These are phyloP conservation scores for Passer domesticus DNA, from an alignment of 2,113 vertebrate genomes.

Conservation along the genomic window DNA sequence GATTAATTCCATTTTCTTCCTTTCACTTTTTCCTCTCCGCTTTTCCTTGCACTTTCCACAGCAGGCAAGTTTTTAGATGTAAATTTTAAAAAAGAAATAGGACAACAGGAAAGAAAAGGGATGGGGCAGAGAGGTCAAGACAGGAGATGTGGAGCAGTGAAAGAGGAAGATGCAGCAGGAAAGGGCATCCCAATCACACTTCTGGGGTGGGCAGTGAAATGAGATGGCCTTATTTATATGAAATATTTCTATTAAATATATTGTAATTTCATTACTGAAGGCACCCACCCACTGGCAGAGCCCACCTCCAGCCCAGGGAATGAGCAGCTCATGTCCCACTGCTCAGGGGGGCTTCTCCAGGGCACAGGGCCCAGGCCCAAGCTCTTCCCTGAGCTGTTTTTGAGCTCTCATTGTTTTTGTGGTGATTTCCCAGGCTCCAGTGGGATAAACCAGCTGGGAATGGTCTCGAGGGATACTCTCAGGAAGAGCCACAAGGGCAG, in stretches of 20 bases:
- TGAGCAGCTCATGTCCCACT: background rate
- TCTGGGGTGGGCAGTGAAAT: background rate
- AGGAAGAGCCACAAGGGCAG: background rate
- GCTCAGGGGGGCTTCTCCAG: background rate
- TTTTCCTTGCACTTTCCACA: background rate
- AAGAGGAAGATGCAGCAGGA: background rate
- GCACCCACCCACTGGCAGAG: background rate
- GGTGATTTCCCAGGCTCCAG: background rate
- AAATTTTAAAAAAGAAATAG: background rate
- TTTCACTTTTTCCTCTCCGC: background rate
- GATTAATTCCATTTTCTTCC: background rate
- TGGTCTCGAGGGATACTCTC: background rate
- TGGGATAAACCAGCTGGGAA: background rate
- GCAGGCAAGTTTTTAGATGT: background rate
- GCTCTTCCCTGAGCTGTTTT: background rate
- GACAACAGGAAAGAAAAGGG: background rate
- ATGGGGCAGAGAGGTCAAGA: background rate
- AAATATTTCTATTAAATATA: background rate
- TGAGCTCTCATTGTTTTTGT: background rate
- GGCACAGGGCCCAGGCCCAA: background rate
- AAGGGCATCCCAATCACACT: background rate
- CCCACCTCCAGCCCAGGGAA: background rate
- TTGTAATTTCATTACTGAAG: background rate
- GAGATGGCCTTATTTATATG: background rate
- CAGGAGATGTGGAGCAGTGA: background rate